phyloP scores from a whole-genome alignment of 2,888 invertebrate genomes.

The Ochropleura leucogaster region DNA sequence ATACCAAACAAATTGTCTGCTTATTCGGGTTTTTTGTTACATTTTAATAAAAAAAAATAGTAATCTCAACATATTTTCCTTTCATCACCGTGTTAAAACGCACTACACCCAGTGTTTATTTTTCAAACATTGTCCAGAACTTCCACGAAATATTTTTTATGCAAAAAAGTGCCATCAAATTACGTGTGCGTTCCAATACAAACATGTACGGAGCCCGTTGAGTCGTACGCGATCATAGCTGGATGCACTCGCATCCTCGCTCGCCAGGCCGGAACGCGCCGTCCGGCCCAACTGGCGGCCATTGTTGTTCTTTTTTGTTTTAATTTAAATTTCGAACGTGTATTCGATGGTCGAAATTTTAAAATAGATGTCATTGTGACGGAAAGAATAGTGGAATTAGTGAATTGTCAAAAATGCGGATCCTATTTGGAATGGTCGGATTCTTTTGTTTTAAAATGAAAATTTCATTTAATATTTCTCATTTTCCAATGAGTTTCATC shows the following conservation, averaged over 20 bases:
- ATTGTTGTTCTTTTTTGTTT: slow-evolving; percentile 61
- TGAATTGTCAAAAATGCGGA: slow-evolving; percentile 36
- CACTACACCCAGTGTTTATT: not conserved
- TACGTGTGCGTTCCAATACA: slow-evolving; percentile 49
- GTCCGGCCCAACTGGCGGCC: slow-evolving; percentile 71
- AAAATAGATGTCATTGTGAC: slow-evolving; percentile 53
- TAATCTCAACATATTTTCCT: slow-evolving; percentile 15
- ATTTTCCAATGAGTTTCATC: not conserved
- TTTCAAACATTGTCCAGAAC: slow-evolving; percentile 17
- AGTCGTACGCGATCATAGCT: slow-evolving; percentile 68
- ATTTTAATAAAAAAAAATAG: slow-evolving; percentile 32
- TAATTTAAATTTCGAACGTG: slow-evolving; percentile 66
- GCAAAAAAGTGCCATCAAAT: slow-evolving; percentile 53
- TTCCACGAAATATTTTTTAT: slow-evolving; percentile 25
- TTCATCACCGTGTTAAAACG: not conserved
- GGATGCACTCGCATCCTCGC: slow-evolving; percentile 75
- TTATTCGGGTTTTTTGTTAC: not conserved
- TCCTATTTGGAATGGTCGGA: slow-evolving; percentile 19
- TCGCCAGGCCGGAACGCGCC: slow-evolving; percentile 75
- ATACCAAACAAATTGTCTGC: not conserved
- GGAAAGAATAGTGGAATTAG: slow-evolving; percentile 47
- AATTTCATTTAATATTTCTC: not conserved
- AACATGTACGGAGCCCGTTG: slow-evolving; percentile 57
- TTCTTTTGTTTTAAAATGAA: slow-evolving; percentile 30
- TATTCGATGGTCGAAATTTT: slow-evolving; percentile 61